These are phyloP conservation scores for Sander lucioperca DNA, from an alignment of 2,113 vertebrate genomes.

Conservation along the genomic window DNA sequence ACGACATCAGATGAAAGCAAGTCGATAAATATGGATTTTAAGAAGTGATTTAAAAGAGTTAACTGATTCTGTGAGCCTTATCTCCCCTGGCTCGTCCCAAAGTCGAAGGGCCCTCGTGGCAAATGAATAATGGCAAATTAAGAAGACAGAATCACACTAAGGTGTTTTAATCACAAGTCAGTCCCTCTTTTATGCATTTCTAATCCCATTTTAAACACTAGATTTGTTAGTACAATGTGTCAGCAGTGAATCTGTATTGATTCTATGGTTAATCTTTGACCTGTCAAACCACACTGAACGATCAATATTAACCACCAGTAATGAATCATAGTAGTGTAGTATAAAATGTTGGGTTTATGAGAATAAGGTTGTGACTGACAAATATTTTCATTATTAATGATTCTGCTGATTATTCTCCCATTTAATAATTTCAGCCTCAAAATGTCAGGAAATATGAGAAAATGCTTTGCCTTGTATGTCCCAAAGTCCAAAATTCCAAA, in stretches of 20 bases:
- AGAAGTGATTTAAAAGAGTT: too few relatives aligned
- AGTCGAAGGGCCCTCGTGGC: too few relatives aligned
- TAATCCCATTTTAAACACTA: background rate
- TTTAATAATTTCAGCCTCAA: background rate
- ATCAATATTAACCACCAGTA: slow-evolving; percentile 32
- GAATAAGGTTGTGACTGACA: background rate
- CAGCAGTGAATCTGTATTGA: slow-evolving; percentile 31
- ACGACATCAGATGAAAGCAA: too few relatives aligned
- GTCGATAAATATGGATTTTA: too few relatives aligned
- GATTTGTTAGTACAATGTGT: background rate
- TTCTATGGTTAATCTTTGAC: slow-evolving; percentile 65
- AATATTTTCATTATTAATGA: background rate
- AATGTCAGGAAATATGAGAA: background rate
- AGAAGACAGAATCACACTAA: background rate
- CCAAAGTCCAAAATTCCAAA: background rate
- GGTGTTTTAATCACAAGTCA: background rate
- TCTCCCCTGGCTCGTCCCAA: too few relatives aligned
- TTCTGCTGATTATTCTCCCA: background rate
- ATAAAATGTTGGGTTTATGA: background rate
- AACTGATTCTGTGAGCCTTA: too few relatives aligned
- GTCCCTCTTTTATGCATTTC: background rate
- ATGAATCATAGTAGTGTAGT: background rate
- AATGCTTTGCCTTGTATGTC: background rate
- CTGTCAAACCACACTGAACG: slow-evolving; percentile 16
- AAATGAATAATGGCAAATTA: too few relatives aligned